A percentile compares a stretch with the other conserved stretches of the same genome.
phyloP scores from a whole-genome alignment of 2,888 invertebrate genomes.

The Chymomyza procnemis region DNA sequence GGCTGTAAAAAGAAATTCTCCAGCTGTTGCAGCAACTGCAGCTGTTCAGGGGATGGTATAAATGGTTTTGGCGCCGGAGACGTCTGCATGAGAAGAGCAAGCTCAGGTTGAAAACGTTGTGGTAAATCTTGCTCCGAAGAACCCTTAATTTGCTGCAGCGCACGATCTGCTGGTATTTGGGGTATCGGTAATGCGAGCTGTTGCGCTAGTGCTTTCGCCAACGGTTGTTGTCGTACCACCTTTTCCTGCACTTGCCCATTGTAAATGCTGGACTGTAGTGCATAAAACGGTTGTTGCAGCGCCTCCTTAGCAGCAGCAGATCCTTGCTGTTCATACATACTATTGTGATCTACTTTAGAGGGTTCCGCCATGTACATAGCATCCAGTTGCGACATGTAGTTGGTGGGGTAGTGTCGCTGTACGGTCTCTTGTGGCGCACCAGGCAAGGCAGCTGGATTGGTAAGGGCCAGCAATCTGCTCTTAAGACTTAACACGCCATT shows the following conservation, averaged over 20 bases:
- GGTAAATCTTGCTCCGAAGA: conserved; percentile 11
- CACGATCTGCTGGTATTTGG: background rate
- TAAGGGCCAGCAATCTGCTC: conserved; percentile 39
- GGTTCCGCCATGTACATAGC: background rate
- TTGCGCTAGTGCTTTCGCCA: no score
- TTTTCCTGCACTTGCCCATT: conserved; percentile 20
- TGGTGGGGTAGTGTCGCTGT: background rate
- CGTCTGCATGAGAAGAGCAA: background rate
- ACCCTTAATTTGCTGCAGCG: no score
- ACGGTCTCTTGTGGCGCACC: background rate
- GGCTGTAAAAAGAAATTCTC: conserved; percentile 25
- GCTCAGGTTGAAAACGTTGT: conserved; percentile 7
- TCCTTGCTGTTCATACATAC: conserved; percentile 18
- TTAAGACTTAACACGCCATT: conserved; percentile 57
- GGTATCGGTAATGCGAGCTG: no score
- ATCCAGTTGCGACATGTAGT: background rate
- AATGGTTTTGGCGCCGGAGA: background rate
- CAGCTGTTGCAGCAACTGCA: conserved; percentile 46
- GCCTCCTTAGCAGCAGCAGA: conserved; percentile 3
- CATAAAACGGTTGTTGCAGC: conserved; percentile 18
- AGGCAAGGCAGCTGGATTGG: background rate
- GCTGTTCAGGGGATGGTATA: conserved; percentile 15
- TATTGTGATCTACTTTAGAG: background rate
- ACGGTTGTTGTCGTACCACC: conserved; percentile 19
- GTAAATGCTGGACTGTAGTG: conserved; percentile 4